These are phyloP conservation scores for Arizona elegans DNA, from an alignment of 2,113 vertebrate genomes.

Conservation along the genomic window DNA sequence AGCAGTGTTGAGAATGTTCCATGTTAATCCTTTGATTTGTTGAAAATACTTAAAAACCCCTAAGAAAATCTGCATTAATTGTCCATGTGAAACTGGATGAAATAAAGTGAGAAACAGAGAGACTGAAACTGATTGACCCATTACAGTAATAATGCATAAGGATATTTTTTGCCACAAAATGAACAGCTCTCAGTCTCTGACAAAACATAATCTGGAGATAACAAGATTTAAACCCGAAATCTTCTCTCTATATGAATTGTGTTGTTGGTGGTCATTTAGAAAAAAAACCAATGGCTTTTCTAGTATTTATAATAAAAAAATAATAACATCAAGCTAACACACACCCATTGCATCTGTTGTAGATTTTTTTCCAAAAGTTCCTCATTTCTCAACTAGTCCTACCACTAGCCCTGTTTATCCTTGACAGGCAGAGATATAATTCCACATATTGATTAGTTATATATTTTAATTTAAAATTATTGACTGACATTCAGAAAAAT, in stretches of 20 bases:
- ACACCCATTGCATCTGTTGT: neutral
- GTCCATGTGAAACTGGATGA: neutral
- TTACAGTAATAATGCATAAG: neutral
- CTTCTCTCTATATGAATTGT: neutral
- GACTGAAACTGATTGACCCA: neutral
- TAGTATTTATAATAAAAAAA: neutral
- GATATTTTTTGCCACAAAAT: neutral
- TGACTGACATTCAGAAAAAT: neutral
- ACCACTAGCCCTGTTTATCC: neutral
- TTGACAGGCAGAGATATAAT: neutral
- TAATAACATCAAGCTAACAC: neutral
- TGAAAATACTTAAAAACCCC: neutral
- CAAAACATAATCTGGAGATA: neutral
- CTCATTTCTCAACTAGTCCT: neutral
- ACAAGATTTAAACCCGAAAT: neutral
- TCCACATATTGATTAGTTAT: neutral
- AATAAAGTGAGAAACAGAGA: neutral
- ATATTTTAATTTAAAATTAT: neutral
- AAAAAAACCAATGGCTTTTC: neutral
- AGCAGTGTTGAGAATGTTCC: neutral
- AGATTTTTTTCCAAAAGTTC: neutral
- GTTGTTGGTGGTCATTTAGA: neutral
- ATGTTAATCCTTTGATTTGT: neutral
- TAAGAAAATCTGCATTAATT: neutral
- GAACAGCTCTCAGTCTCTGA: neutral